These are phyloP conservation scores for Macroramphosus scolopax DNA, from an alignment of 2,797 vertebrate genomes.

Conservation along the genomic window DNA sequence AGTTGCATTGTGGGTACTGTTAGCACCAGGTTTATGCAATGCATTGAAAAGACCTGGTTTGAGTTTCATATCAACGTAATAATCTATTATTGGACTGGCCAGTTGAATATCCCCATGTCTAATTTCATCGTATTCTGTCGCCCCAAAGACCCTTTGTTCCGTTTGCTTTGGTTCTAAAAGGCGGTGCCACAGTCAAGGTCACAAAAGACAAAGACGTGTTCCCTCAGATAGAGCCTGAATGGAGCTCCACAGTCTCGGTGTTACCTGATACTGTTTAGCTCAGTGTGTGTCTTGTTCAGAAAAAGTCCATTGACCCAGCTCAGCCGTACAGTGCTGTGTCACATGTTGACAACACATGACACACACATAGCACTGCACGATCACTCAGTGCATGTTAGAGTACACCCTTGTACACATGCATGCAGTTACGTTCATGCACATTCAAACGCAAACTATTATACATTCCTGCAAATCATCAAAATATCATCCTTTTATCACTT, in stretches of 20 bases:
- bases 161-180: conserved; percentile 23
- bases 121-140: too few species aligned
- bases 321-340: conserved; percentile 21
- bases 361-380: too few species aligned
- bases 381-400: too few species aligned
- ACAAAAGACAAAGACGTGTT: conserved; percentile 13
- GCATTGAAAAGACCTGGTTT: too few species aligned
- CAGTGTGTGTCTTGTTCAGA: conserved; percentile 22
- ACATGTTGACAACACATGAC: conserved; percentile 14
- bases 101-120: too few species aligned
- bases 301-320: too few species aligned
- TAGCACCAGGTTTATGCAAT: too few species aligned
- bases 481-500: conserved; percentile 10
- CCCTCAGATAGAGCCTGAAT: conserved; percentile 7
- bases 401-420: not conserved
- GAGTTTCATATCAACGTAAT: too few species aligned
- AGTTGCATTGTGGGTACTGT: too few species aligned
- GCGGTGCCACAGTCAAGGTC: conserved; percentile 37
- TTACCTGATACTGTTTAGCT: conserved; percentile 41
- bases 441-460: conserved; percentile 11
- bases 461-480: conserved; percentile 7
- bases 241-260: conserved; percentile 24
- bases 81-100: too few species aligned
- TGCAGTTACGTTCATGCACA: conserved; percentile 7
- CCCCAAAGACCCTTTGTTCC: too few species aligned